phyloP scores from a whole-genome alignment of 2,888 invertebrate species.

The Agrilus biguttatus region DNA sequence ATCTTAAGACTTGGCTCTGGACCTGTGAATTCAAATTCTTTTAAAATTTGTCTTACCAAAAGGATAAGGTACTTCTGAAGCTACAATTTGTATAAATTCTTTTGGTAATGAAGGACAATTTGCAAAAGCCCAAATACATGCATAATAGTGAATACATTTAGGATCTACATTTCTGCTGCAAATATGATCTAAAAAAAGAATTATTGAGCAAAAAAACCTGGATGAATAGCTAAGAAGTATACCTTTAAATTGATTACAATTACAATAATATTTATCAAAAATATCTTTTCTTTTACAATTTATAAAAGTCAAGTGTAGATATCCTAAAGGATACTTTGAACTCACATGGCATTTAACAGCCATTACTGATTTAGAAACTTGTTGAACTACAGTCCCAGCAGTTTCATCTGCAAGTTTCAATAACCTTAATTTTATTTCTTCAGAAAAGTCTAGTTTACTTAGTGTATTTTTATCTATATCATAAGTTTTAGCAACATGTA shows the following conservation, averaged over 20 bases:
- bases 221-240: conserved; percentile 1
- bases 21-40: no score
- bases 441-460: conserved; percentile 40
- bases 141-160: conserved; percentile 55
- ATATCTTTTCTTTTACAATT: conserved; percentile 32
- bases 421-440: conserved; percentile 44
- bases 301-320: conserved; percentile 51
- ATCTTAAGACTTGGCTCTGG: no score
- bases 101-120: conserved; percentile 44
- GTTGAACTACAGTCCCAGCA: conserved; percentile 49
- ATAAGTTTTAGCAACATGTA: conserved; percentile 43
- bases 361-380: conserved; percentile 55
- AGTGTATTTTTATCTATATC: conserved; percentile 45
- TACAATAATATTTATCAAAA: conserved; percentile 41
- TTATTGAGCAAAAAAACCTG: neutral
- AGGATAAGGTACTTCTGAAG: conserved; percentile 26
- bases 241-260: conserved; percentile 20
- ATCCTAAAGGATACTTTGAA: conserved; percentile 52
- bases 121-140: conserved; percentile 55
- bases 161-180: conserved; percentile 10
- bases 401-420: conserved; percentile 45
- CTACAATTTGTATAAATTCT: conserved; percentile 47
- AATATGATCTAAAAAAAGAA: conserved; percentile 2
- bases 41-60: neutral
- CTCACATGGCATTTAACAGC: conserved; percentile 54